phyloP scores from a whole-genome alignment of 2,113 vertebrate species.

The Pomatorhinus ruficollis region DNA sequence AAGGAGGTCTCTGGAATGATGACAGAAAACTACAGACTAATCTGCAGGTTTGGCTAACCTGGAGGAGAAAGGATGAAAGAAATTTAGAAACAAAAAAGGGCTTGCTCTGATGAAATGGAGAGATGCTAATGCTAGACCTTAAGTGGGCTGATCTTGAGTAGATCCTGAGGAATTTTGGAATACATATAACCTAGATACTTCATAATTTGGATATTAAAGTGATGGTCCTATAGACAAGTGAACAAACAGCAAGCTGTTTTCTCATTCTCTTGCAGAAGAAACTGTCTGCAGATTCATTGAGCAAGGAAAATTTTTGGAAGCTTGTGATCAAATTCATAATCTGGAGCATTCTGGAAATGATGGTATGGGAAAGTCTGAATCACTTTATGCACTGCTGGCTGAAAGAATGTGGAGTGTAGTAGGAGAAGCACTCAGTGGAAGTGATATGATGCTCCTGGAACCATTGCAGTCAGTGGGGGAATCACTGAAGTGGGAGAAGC shows the following conservation, averaged over 20 bases:
- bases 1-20: background rate
- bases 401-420: constrained; percentile 41
- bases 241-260: background rate
- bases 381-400: background rate
- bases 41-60: background rate
- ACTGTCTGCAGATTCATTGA: constrained; percentile 19
- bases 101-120: background rate
- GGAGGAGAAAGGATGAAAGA: background rate
- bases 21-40: background rate
- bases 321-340: constrained; percentile 16
- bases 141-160: background rate
- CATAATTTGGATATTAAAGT: background rate
- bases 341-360: background rate
- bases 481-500: constrained; percentile 16
- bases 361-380: background rate
- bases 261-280: constrained; percentile 51
- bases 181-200: background rate
- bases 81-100: background rate
- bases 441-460: background rate
- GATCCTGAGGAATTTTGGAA: background rate
- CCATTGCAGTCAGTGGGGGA: background rate
- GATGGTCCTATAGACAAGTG: background rate
- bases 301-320: constrained; percentile 49
- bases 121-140: background rate
- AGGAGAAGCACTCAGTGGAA: background rate